These are phyloP conservation scores for Lithophane ornitopus DNA, from an alignment of 2,888 invertebrate species.

Conservation along the genomic window DNA sequence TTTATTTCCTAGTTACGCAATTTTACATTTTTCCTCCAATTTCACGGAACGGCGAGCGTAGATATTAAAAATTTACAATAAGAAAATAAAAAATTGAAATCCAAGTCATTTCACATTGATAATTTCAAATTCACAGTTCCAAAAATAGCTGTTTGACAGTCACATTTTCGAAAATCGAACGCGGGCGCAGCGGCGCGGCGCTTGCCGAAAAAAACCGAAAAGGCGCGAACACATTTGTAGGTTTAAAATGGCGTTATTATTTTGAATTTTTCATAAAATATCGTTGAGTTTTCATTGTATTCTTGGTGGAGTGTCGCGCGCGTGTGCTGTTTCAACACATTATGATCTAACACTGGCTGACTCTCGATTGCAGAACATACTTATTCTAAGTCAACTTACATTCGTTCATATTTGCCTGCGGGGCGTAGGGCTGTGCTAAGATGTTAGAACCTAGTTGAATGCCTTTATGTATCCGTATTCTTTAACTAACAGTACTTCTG, in stretches of 20 bases:
- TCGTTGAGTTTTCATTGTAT: constrained; percentile 83
- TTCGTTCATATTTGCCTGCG: constrained; percentile 91
- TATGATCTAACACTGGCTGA: constrained; percentile 91
- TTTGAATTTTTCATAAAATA: constrained; percentile 66
- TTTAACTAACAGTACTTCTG: constrained; percentile 55
- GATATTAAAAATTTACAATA: constrained; percentile 69
- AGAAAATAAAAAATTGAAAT: constrained; percentile 56
- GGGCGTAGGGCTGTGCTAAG: constrained; percentile 88
- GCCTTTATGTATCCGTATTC: constrained; percentile 59
- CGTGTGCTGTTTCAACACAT: constrained; percentile 90
- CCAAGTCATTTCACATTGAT: constrained; percentile 63
- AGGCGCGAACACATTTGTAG: constrained; percentile 71
- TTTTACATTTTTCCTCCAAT: constrained; percentile 81
- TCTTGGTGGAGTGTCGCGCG: constrained; percentile 81
- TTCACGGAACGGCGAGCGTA: constrained; percentile 77
- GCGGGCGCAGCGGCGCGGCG: constrained; percentile 56
- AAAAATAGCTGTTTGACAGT: constrained; percentile 71
- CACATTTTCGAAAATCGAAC: constrained; percentile 75
- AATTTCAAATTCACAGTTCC: constrained; percentile 65
- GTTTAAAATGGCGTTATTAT: constrained; percentile 64
- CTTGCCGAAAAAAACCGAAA: constrained; percentile 65
- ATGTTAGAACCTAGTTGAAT: constrained; percentile 76
- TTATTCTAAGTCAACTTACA: constrained; percentile 91
- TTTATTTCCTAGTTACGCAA: constrained; percentile 78
- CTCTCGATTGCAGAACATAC: constrained; percentile 90